Percentiles rank a stretch among this genome's conserved stretches.
Conservation (phyloP, 2,888 invertebrate species). For the Tenthredo distinguenda region DNA sequence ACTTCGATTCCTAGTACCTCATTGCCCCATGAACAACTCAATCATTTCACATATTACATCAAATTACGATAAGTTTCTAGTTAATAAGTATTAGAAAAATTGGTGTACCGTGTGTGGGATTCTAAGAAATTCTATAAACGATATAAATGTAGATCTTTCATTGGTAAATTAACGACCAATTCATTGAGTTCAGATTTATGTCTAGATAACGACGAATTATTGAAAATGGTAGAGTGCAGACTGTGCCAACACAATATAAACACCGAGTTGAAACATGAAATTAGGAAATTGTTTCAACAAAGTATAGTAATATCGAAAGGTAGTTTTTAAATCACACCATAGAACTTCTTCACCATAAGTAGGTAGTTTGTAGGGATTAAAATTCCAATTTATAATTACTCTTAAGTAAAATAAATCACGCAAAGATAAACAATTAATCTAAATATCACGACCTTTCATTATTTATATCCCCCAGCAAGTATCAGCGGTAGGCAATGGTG, state of each 20-base stretch:
- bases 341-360: not conserved
- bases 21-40: not conserved
- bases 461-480: not conserved
- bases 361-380: not conserved
- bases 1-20: not conserved
- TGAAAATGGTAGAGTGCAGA: not conserved
- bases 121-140: not conserved
- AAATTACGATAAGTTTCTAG: not conserved
- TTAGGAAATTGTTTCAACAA: constrained; percentile 15
- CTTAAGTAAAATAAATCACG: not conserved
- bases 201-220: not conserved
- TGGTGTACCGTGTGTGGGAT: not conserved
- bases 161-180: not conserved
- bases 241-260: not conserved
- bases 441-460: constrained; percentile 24
- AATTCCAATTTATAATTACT: not conserved
- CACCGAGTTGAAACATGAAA: not conserved
- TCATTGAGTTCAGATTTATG: not conserved
- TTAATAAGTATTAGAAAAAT: not conserved
- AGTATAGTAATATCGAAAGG: constrained; percentile 12
- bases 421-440: constrained; percentile 1
- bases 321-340: not conserved
- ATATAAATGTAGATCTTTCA: not conserved
- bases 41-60: constrained; percentile 3
- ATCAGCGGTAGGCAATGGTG: not conserved